Base-by-base conservation (phyloP, 2,797 vertebrate species). In the Cetoscarus ocellatus region DNA sequence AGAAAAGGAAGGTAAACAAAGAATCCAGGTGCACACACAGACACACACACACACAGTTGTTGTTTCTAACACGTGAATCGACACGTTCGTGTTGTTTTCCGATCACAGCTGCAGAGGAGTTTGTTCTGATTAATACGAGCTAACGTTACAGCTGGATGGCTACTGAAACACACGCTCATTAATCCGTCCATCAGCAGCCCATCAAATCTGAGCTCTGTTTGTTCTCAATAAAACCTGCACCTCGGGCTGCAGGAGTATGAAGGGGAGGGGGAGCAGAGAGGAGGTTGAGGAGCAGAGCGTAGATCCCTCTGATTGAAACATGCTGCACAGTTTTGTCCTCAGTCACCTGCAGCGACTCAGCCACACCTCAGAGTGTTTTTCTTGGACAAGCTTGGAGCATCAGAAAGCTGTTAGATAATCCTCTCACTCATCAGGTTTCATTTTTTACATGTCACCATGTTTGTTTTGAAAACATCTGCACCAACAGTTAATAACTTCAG, bases 151-250 rank as follows among this genome's bases (percentile, higher is more conserved):
- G 76, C 80, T 79, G 82, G 12, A 42, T 11, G 7, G 10, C 9
- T 11, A 42, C 40, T 10, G 10, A 42, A 10, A 91, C 85, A 91
- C 84, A 90, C 54, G 59, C 49, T 40, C 68, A 74, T 83, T 53
- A 81, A 92, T 92, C 88, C 90, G 60, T 89, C 89, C 76, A 56
- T 89, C 84, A 79, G 7, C 86, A 86, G 45, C 52, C 61, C 62
- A 83, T 90, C 86, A 89, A 50, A 61, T 47, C 50, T 70, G 77
- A 71, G 73, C 77, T 68, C 62, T 49, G 64, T 17, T 72, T 81
- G 85, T 88, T 86, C 68, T 47, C 76, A 80, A 86, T 90, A 85
- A 92, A 90, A 91, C 73, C 17, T 48, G 42, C 57, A 79, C 91
- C 91, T 85, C 43, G 0, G 83, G 89, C 74, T 10, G 71, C 8